phyloP scores from a whole-genome alignment of 2,888 invertebrate genomes.

The Cecidostiba fungosa region DNA sequence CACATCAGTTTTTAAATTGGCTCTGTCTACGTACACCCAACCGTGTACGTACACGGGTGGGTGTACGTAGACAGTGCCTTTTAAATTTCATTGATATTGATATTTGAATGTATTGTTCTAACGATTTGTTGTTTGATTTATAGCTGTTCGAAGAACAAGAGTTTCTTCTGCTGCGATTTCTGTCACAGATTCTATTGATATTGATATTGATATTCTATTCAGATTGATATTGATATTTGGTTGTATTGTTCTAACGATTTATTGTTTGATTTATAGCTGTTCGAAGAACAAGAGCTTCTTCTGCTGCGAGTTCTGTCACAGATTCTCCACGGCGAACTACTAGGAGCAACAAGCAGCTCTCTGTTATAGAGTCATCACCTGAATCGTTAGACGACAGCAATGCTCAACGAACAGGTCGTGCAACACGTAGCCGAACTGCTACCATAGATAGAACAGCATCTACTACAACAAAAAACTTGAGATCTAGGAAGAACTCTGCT shows the following conservation, averaged over 20 bases:
- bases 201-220: no score
- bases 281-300: constrained; percentile 54
- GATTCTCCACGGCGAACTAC: constrained; percentile 60
- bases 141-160: constrained; percentile 56
- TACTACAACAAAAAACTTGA: constrained; percentile 37
- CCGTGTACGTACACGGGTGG: no score
- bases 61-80: no score
- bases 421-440: constrained; percentile 54
- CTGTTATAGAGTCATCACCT: constrained; percentile 54
- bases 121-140: no score
- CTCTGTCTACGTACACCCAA: no score
- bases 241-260: no score
- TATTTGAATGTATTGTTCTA: no score
- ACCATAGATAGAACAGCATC: constrained; percentile 55
- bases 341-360: constrained; percentile 47
- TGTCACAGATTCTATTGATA: constrained; percentile 59
- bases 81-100: background rate
- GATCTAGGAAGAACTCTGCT: constrained; percentile 62
- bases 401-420: constrained; percentile 20
- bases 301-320: constrained; percentile 12
- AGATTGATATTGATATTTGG: no score
- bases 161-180: constrained; percentile 13
- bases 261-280: background rate
- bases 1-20: no score
- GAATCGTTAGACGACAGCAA: constrained; percentile 54